A percentile compares a stretch with the other conserved stretches of the same genome.
These are phyloP conservation scores for Entomyzon cyanotis DNA, from an alignment of 2,113 vertebrate species.

Conservation along the genomic window DNA sequence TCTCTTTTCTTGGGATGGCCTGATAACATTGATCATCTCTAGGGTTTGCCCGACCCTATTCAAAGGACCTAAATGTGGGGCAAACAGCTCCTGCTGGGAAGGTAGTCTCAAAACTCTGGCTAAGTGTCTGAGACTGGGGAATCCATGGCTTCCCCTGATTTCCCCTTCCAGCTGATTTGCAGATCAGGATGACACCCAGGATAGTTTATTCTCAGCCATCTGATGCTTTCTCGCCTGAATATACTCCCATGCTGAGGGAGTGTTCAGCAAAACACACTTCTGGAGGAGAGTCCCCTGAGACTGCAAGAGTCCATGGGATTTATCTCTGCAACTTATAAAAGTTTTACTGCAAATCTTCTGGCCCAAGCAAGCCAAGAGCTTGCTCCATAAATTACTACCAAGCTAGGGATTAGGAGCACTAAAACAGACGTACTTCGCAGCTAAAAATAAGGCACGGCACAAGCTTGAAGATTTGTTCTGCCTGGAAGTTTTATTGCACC, in stretches of 20 bases:
- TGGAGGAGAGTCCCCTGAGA: not conserved
- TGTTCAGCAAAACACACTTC: slow-evolving; percentile 18
- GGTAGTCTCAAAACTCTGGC: not conserved
- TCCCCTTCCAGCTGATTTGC: not conserved
- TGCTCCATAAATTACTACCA: slow-evolving; percentile 64
- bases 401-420: slow-evolving; percentile 67
- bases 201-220: not conserved
- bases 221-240: not conserved
- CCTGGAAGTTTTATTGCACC: slow-evolving; percentile 68
- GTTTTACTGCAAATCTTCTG: slow-evolving; percentile 61
- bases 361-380: slow-evolving; percentile 14
- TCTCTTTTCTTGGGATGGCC: fast-evolving
- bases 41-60: not conserved
- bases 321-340: slow-evolving; percentile 62
- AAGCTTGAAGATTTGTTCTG: slow-evolving; percentile 64
- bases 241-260: not conserved
- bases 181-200: not conserved
- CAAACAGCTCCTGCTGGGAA: not conserved
- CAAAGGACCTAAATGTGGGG: not conserved
- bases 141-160: not conserved
- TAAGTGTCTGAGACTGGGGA: not conserved
- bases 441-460: slow-evolving; percentile 63
- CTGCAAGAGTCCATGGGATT: slow-evolving; percentile 44
- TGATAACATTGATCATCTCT: fast-evolving
- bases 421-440: slow-evolving; percentile 56